Base-by-base conservation (phyloP, 2,888 invertebrate species). In the Carterocephalus palaemon region DNA sequence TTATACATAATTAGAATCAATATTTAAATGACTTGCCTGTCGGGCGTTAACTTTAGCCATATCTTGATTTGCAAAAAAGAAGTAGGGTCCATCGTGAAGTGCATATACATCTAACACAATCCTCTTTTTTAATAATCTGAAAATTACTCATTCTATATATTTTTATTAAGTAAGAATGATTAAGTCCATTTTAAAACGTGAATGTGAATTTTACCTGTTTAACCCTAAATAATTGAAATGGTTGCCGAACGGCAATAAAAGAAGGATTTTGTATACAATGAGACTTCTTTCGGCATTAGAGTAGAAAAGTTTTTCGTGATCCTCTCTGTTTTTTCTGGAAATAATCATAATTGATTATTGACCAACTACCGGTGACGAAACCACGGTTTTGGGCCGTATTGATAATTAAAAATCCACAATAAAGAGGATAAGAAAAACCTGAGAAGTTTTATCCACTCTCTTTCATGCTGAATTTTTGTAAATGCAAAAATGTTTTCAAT, bases 11-110 rank as follows among this genome's bases (percentile, higher is more conserved):
- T n/a, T n/a, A n/a, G n/a, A n/a, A n/a, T n/a, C n/a, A n/a, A n/a
- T n/a, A n/a, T n/a, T n/a, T n/a, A n/a, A n/a, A n/a, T n/a, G n/a
- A 47, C 28, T 9, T 48, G 72, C 77, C 58, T 79, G 78, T 36
- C 79, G 60, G 19, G 75, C 73, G 13, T 64, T 73, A 1, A 77
- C 53, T 17, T 52, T 56, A 2, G 62, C 67, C 4, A 50, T 34
- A 37, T 54, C 51, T 51, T 57, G 54, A n/a, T 60, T 22, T 2
- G 52, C 49, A 4, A 53, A 16, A n/a, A 52, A 52, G 41, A 53
- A 57, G 17, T 59, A 56, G 4, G 57, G 59, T 1, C 60, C 60
- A 32, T 60, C 60, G 29, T 60, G 60, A 10, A 60, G 33, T 4
- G 59, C 56, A 16, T 48, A 59, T 1, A 41, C 54, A 20, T 57